Evolutionary conservation across 1,140 invertebrate species (phyloP).

Genomic region (Doryteuthis pealeii): DNA sequence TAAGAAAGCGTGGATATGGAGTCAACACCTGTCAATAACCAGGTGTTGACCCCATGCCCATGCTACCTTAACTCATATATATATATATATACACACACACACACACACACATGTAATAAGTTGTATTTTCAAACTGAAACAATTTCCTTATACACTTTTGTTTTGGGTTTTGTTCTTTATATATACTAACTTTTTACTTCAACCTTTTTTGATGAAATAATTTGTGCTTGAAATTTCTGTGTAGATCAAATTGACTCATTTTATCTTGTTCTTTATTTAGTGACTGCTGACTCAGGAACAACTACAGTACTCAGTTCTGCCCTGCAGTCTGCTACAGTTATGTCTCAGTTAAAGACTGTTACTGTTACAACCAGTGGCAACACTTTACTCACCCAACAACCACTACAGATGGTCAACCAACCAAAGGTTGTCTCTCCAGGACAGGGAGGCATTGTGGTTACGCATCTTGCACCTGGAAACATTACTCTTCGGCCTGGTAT

Average conservation of each 20-base stretch:
- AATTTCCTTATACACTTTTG: no score
- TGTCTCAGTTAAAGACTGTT: not conserved
- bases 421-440: slow-evolving; percentile 41
- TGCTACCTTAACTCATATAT: no score
- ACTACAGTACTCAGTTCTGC: slow-evolving; percentile 1
- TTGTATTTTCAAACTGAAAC: no score
- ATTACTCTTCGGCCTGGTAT: slow-evolving; percentile 40
- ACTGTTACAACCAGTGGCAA: slow-evolving; percentile 9
- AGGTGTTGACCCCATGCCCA: no score
- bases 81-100: no score
- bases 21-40: no score
- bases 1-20: no score
- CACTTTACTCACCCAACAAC: not conserved
- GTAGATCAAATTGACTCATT: not conserved
- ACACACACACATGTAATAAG: no score
- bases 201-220: no score
- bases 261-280: not conserved
- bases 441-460: slow-evolving; percentile 45
- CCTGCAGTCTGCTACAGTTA: slow-evolving; percentile 3
- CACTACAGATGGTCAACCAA: slow-evolving; percentile 23
- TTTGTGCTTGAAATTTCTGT: no score
- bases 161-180: no score
- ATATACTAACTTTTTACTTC: no score
- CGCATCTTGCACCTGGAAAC: slow-evolving; percentile 43
- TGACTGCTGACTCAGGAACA: slow-evolving; percentile 3